Percentiles rank a stretch among this genome's conserved stretches.
phyloP scores from a whole-genome alignment of 2,113 vertebrate species.

The Cyanocitta stelleri region DNA sequence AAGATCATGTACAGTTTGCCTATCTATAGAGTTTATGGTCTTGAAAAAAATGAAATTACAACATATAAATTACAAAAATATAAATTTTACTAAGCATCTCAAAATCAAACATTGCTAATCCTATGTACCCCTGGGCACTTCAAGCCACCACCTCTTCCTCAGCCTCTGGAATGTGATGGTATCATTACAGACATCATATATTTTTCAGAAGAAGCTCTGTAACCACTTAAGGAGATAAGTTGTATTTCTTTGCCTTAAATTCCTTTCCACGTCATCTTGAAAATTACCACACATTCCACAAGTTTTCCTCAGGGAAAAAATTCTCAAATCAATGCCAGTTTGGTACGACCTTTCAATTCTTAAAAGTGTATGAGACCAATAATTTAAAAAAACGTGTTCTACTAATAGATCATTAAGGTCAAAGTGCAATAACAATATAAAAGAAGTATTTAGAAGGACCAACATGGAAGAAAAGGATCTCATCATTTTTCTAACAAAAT shows the following conservation, averaged over 20 bases:
- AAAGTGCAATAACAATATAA: neutral
- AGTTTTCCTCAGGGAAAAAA: neutral
- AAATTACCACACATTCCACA: neutral
- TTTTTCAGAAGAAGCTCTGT: neutral
- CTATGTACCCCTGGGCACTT: neutral
- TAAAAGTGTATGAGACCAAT: neutral
- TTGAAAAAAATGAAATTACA: neutral
- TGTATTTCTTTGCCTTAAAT: neutral
- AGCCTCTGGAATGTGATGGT: neutral
- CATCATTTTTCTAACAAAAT: neutral
- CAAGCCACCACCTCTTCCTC: neutral
- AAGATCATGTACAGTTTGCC: neutral
- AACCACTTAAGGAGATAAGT: neutral
- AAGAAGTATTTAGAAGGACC: neutral
- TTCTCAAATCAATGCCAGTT: neutral
- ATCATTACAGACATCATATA: neutral
- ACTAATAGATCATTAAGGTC: neutral
- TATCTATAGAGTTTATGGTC: neutral
- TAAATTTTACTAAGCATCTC: neutral
- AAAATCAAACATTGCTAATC: neutral
- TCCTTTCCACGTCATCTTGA: neutral
- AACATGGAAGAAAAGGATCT: neutral
- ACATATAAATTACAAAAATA: neutral
- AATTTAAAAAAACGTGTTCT: neutral
- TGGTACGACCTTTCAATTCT: neutral